phyloP scores from a whole-genome alignment of 2,797 vertebrate genomes.

The Sylvia borin region DNA sequence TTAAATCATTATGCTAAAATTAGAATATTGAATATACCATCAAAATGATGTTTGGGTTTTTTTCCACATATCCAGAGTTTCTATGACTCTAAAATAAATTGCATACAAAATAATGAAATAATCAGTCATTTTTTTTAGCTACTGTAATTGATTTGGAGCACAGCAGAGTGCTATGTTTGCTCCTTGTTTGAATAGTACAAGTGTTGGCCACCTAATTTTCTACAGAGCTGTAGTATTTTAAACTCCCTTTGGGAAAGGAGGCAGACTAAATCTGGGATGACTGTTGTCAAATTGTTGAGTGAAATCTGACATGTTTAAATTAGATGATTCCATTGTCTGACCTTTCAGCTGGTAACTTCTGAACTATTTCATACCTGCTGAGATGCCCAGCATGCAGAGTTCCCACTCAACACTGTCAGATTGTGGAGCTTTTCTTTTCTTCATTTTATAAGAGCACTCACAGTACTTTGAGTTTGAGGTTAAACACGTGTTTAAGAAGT shows the following conservation, averaged over 20 bases:
- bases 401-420: background rate
- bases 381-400: background rate
- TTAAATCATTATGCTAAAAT: constrained; percentile 18
- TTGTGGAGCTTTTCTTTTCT: background rate
- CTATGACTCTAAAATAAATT: background rate
- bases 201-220: background rate
- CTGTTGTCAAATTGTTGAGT: background rate
- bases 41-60: background rate
- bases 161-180: background rate
- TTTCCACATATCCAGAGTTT: background rate
- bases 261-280: background rate
- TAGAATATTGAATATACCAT: background rate
- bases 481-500: background rate
- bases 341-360: background rate
- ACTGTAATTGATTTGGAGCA: background rate
- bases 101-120: background rate
- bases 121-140: background rate
- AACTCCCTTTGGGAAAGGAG: background rate
- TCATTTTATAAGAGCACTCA: background rate
- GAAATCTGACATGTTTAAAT: background rate
- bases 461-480: background rate
- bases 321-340: background rate
- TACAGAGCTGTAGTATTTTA: background rate
- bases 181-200: background rate
- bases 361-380: background rate